Evolutionary conservation across 2,888 invertebrate genomes (phyloP), one percentile per base, ranked within the genome.

Genomic region (Pelosia muscerda): DNA sequence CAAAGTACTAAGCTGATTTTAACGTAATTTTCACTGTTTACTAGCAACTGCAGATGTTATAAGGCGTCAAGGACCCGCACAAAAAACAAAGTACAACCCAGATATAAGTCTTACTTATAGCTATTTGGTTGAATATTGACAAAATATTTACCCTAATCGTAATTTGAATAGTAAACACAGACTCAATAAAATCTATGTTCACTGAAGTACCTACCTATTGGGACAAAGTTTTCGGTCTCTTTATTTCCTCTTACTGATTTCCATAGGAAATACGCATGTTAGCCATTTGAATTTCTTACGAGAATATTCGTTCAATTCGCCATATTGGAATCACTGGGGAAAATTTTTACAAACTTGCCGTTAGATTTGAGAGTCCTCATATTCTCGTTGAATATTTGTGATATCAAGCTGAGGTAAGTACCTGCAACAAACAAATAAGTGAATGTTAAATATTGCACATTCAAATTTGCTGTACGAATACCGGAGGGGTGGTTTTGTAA

Each of bases 161-260:
- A 80, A 84, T 84, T 83, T 77, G 80, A 84, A 85, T 72, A 76
- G 80, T 75, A 81, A 81, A 82, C 80, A 84, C 75, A 79, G 78
- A 77, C 78, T 78, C 82, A 77, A 81, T 78, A 79, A 83, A 77
- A 55, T 79, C 65, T 65, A 70, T 72, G 77, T 77, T 79, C 77
- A 83, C 77, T 75, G 80, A 85, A 63, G 82, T 79, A 78, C 19
- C 8, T 79, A 78, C 19, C 8, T n/a, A 49, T 71, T 63, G 65
- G 72, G 66, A 73, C 76, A 81, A 81, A 85, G 82, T 84, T 82
- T 82, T 76, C 79, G 74, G 74, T 81, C 88, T 88, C 85, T 86
- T 90, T 90, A 92, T 92, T 90, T 90, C 90, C 90, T 89, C 88
- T 76, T 76, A 78, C 86, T 25, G 85, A 91, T 91, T 90, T 89